Conservation (phyloP, 1,140 invertebrate species). For the Drosophila hydei region DNA sequence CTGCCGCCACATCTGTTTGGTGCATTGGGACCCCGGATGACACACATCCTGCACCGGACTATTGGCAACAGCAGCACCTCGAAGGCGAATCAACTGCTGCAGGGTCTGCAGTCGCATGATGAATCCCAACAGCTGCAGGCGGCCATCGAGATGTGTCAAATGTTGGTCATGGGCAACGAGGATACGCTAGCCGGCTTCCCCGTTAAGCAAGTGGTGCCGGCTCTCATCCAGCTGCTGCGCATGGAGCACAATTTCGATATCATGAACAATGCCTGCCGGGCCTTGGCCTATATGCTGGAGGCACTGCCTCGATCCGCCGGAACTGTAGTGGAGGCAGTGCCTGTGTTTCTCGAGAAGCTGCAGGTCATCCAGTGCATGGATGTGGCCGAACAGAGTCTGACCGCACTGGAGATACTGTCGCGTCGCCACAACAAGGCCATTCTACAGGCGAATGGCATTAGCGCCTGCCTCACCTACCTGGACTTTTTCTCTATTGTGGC, state of each 20-base stretch:
- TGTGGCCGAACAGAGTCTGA: conserved; percentile 98
- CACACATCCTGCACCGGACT: conserved; percentile 96
- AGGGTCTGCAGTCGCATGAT: conserved; percentile 97
- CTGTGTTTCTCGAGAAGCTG: conserved; percentile 97
- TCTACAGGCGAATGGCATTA: conserved; percentile 96
- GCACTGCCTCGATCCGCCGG: conserved; percentile 97
- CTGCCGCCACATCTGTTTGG: conserved; percentile 98
- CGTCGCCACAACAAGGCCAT: conserved; percentile 98
- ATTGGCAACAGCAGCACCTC: conserved; percentile 94
- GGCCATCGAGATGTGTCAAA: conserved; percentile 99
- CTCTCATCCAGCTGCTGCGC: conserved; percentile 93
- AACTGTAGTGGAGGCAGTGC: conserved; percentile 98
- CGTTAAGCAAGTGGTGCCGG: conserved; percentile 98
- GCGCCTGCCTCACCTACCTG: conserved; percentile 96
- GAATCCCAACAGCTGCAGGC: conserved; percentile 98
- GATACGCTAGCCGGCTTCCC: conserved; percentile 99
- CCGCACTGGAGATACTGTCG: conserved; percentile 98
- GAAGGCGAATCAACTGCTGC: conserved; percentile 96
- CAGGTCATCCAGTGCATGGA: conserved; percentile 99
- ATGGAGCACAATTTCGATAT: conserved; percentile 99
- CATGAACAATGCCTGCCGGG: conserved; percentile 99
- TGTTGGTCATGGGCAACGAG: conserved; percentile 99
- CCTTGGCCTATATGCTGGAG: conserved; percentile 99
- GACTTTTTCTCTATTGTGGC: conserved; percentile 99
- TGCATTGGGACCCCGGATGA: conserved; percentile 97